Percentiles rank a stretch among this genome's conserved stretches.
Conservation (phyloP, 2,888 invertebrate genomes). For the Drosophila hawaiiensis region DNA sequence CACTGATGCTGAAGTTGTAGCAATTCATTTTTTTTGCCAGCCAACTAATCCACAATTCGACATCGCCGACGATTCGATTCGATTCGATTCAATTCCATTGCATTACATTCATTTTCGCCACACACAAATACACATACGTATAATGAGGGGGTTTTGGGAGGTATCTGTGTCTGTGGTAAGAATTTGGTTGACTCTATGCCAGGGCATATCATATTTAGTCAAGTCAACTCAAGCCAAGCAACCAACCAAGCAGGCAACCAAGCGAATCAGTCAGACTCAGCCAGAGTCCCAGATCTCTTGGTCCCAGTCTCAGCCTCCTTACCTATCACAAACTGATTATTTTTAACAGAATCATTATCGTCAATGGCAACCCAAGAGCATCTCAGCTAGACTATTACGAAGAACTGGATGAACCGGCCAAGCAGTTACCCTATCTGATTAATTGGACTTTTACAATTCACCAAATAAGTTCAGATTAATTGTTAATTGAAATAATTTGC, state of each 20-base stretch:
- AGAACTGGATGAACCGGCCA: not conserved
- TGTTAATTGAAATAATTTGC: not conserved
- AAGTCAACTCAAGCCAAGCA: slow-evolving; percentile 44
- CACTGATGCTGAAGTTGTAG: slow-evolving; percentile 56
- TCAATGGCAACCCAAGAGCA: slow-evolving; percentile 60
- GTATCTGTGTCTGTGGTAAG: slow-evolving; percentile 62
- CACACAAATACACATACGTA: slow-evolving; percentile 35
- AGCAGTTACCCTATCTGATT: slow-evolving; percentile 6
- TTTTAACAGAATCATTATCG: slow-evolving; percentile 80
- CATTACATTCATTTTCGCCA: slow-evolving; percentile 71
- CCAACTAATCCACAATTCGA: slow-evolving; percentile 74
- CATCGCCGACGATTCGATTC: slow-evolving; percentile 42
- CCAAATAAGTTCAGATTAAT: not conserved
- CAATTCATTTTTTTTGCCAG: slow-evolving; percentile 55
- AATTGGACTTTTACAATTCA: not conserved
- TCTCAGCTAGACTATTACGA: slow-evolving; percentile 17
- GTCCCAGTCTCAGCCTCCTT: slow-evolving; percentile 43
- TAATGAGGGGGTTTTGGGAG: slow-evolving; percentile 26
- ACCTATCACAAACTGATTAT: slow-evolving; percentile 77
- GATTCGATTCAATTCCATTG: slow-evolving; percentile 23
- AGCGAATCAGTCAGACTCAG: slow-evolving; percentile 33
- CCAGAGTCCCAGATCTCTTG: slow-evolving; percentile 17
- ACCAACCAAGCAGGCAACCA: slow-evolving; percentile 41
- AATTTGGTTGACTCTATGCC: slow-evolving; percentile 77
- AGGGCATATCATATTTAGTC: slow-evolving; percentile 76